Base-by-base conservation (phyloP, 2,888 invertebrate species). In the Torymus aiolomorphi region DNA sequence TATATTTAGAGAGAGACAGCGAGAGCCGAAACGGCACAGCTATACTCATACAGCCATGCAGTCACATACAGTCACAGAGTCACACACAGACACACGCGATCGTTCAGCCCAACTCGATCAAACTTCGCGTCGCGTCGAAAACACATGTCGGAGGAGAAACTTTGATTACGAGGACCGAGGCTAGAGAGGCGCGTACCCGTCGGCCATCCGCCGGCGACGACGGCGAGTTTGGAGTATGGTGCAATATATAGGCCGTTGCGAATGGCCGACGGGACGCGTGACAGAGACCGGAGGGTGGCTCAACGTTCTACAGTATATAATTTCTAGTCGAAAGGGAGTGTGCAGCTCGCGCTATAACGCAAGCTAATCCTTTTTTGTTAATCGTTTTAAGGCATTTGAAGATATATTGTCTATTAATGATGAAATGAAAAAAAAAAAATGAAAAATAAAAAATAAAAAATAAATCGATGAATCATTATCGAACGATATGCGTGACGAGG, bases 301-400 rank as follows among this genome's bases (percentile, higher is more conserved):
- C 70, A 70, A 73, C 20, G 61, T 75, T 65, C 52, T 66, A 62
- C 76, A 80, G 76, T 80, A 80, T 80, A 80, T 80, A 31, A 76
- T 76, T 80, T 80, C 80, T 80, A 80, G 80, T 80, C 80, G 65
- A 76, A 42, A 20, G 20, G 54, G 11, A 62, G 42, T 54, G 42
- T 62, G 49, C 59, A 72, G 12, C 72, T 72, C 49, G 20, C 24
- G 62, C 61, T 72, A 52, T 42, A 42, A 42, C n/a, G 52, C 24
- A 54, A 72, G 24, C 16, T 61, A 51, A 61, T 42, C 5, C 42
- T 16, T 52, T 72, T 72, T 71, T 71, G 49, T 56, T 71, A 20
- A 51, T 71, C 51, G 71, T 59, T 71, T 59, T 2, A 66, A 66
- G 51, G 4, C n/a, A 67, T 54, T 54, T 18, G 54, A 54, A 59